Base-by-base conservation (phyloP, 2,888 invertebrate species). In the Lordiphosa andalusiaca region DNA sequence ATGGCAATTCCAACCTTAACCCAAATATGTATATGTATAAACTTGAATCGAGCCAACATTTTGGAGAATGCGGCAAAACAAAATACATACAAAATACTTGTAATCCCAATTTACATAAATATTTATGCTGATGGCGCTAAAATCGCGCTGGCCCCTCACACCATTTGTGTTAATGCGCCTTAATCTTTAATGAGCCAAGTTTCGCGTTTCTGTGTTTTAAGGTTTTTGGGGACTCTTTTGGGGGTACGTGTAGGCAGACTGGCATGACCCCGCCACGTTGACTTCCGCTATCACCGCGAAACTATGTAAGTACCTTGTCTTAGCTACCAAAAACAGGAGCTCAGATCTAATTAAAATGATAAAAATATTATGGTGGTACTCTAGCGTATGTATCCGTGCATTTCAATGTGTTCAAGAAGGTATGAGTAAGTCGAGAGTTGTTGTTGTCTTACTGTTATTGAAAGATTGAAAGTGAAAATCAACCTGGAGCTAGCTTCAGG, bases 121-220 rank as follows among this genome's bases (percentile, higher is more conserved):
- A 83, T 80, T 80, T 76, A 80, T 81, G 74, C 74, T 77, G 81
- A 73, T 83, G 78, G 70, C 64, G 57, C 66, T 57, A 58, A 76
- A 82, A 73, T 60, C 54, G 62, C 62, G 53, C 48, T 53, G 21
- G 49, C 39, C 46, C 55, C 66, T 48, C 68, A 67, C 57, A 63
- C 67, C 69, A 59, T 51, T 65, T 67, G 81, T 74, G 78, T 77
- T 80, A 80, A 80, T 77, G 81, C 74, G 84, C 69, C 74, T 80
- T 80, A 80, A 80, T 84, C 78, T 83, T 80, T 80, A 80, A 80
- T 80, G 78, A 80, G 78, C 70, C 77, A 80, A 83, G 73, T 83
- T 78, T 72, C 52, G 61, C 54, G 61, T 71, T 76, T 73, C 58
- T 6, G 25, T 25, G 7, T 25, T 25, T 66, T 54, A 46, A 46